Percentiles rank a stretch among this genome's conserved stretches.
Conservation (phyloP, 2,888 invertebrate genomes). For the Anthophora plumipes region DNA sequence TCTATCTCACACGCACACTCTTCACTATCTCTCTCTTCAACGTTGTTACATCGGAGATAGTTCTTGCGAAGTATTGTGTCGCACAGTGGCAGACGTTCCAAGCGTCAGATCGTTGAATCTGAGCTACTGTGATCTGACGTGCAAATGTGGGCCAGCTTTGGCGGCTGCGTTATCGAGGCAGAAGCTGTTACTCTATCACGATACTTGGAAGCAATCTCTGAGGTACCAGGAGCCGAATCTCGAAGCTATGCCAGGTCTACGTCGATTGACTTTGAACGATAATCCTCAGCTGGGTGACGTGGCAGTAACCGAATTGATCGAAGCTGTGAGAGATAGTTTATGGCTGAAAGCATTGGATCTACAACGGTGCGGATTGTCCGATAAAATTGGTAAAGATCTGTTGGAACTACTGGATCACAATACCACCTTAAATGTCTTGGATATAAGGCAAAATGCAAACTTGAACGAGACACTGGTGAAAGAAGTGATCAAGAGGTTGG, state of each 20-base stretch:
- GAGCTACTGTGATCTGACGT: slow-evolving; percentile 88
- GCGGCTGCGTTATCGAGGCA: slow-evolving; percentile 87
- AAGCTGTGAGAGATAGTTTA: slow-evolving; percentile 90
- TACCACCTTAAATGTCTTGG: slow-evolving; percentile 89
- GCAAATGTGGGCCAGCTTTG: slow-evolving; percentile 88
- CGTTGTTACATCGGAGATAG: slow-evolving; percentile 90
- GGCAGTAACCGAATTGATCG: slow-evolving; percentile 87
- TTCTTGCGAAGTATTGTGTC: slow-evolving; percentile 90
- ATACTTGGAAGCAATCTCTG: slow-evolving; percentile 92
- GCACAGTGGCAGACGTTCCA: slow-evolving; percentile 88
- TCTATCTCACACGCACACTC: slow-evolving; percentile 87
- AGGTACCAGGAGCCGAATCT: slow-evolving; percentile 91
- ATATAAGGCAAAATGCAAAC: slow-evolving; percentile 88
- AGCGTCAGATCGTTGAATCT: slow-evolving; percentile 90
- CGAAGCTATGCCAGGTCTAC: slow-evolving; percentile 90
- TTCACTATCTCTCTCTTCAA: slow-evolving; percentile 89
- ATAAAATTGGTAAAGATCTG: slow-evolving; percentile 86
- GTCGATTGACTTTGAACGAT: slow-evolving; percentile 89
- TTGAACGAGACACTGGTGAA: slow-evolving; percentile 86
- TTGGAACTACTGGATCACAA: slow-evolving; percentile 88
- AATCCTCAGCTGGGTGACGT: slow-evolving; percentile 89
- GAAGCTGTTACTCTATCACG: slow-evolving; percentile 90
- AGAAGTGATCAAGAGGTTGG: slow-evolving; percentile 76
- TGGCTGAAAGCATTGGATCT: slow-evolving; percentile 93
- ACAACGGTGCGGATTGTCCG: slow-evolving; percentile 90